phyloP scores from a whole-genome alignment of 2,888 invertebrate genomes.

The Troides helena region DNA sequence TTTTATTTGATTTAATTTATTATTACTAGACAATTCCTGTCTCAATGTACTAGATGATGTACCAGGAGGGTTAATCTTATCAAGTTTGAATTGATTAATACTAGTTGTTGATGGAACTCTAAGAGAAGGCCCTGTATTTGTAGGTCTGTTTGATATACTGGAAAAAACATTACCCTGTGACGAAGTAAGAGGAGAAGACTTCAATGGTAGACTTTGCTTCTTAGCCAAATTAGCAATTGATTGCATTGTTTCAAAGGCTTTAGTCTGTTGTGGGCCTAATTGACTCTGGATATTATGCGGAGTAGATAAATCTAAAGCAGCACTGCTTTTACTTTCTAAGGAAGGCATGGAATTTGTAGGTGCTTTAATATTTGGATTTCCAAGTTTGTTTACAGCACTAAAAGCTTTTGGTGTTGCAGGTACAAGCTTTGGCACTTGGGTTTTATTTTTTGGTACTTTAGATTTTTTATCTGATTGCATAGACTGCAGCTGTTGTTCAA shows the following conservation, averaged over 20 bases:
- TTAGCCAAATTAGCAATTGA: slow-evolving; percentile 76
- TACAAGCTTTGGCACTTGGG: slow-evolving; percentile 72
- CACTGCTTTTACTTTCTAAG: slow-evolving; percentile 58
- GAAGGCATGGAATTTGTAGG: slow-evolving; percentile 40
- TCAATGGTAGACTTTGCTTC: slow-evolving; percentile 66
- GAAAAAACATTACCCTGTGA: slow-evolving; percentile 59
- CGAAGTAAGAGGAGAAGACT: slow-evolving; percentile 52
- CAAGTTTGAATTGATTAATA: slow-evolving; percentile 59
- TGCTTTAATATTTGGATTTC: slow-evolving; percentile 49
- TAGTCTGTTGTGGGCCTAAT: slow-evolving; percentile 66
- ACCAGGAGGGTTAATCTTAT: slow-evolving; percentile 49
- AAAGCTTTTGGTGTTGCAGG: slow-evolving; percentile 68
- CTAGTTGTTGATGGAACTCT: slow-evolving; percentile 60
- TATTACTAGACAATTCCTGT: slow-evolving; percentile 47
- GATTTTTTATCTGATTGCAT: slow-evolving; percentile 69
- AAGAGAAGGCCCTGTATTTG: slow-evolving; percentile 49
- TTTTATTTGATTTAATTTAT: slow-evolving; percentile 54
- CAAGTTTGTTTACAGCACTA: slow-evolving; percentile 61
- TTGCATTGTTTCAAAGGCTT: slow-evolving; percentile 76
- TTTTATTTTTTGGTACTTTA: slow-evolving; percentile 68
- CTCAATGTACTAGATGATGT: slow-evolving; percentile 47
- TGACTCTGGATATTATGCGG: slow-evolving; percentile 69
- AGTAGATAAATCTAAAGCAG: slow-evolving; percentile 74
- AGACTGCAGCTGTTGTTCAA: slow-evolving; percentile 72
- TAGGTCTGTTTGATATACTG: slow-evolving; percentile 52